Conservation (phyloP, 1,140 invertebrate species). For the Pseudomyrmex gracilis region DNA sequence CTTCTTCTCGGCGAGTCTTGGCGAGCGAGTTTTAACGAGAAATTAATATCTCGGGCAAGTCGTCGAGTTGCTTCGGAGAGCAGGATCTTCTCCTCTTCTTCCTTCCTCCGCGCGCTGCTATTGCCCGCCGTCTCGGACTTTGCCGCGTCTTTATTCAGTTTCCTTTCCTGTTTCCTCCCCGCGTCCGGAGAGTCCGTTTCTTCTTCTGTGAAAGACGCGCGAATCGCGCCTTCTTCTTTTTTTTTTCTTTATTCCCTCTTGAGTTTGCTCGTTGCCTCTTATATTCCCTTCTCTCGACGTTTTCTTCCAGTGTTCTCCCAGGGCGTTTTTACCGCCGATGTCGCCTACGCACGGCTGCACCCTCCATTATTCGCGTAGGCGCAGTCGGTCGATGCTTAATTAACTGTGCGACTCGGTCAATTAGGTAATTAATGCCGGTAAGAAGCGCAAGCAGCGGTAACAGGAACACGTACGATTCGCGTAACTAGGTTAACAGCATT, state of each 20-base stretch:
- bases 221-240: conserved; percentile 39
- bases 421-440: conserved; percentile 76
- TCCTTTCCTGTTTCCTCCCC: conserved; percentile 16
- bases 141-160: conserved; percentile 25
- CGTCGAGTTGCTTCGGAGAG: conserved; percentile 58
- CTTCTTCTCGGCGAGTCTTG: conserved; percentile 50
- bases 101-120: conserved; percentile 15
- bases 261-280: neutral
- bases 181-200: conserved; percentile 3
- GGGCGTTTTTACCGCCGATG: conserved; percentile 25
- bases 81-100: conserved; percentile 21
- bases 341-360: conserved; percentile 52
- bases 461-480: conserved; percentile 4
- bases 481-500: conserved; percentile 66
- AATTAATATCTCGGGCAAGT: conserved; percentile 73
- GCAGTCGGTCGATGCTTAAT: conserved; percentile 62
- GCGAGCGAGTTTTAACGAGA: conserved; percentile 74
- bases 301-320: conserved; percentile 44
- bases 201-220: conserved; percentile 28
- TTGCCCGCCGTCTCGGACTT: conserved; percentile 46
- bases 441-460: conserved; percentile 57
- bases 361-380: conserved; percentile 65
- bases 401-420: conserved; percentile 70
- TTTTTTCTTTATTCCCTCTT: neutral
- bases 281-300: conserved; percentile 1